Conservation (phyloP, 2,888 invertebrate genomes). For the Brachyopa scutellaris region DNA sequence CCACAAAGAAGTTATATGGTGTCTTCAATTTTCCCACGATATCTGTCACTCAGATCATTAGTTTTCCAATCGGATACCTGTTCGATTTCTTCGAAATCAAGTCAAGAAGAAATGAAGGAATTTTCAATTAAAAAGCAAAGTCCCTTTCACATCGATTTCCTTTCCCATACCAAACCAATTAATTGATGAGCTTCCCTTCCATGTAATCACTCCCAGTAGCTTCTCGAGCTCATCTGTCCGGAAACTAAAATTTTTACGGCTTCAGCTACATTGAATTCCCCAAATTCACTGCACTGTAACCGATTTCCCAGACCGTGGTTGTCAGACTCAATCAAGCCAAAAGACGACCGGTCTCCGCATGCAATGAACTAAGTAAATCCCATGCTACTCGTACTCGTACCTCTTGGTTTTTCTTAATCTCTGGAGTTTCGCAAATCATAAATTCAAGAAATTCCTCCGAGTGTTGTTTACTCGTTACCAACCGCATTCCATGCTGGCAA, state of each 20-base stretch:
- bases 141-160: slow-evolving; percentile 3
- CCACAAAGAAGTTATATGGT: no score
- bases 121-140: slow-evolving; percentile 20
- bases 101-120: slow-evolving; percentile 4
- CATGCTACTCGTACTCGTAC: no score
- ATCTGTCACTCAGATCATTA: not conserved
- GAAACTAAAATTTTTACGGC: slow-evolving; percentile 50
- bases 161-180: not conserved
- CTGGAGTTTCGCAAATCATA: slow-evolving; percentile 58
- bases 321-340: slow-evolving; percentile 40
- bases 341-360: slow-evolving; percentile 15
- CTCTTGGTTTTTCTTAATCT: slow-evolving; percentile 22
- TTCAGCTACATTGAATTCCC: slow-evolving; percentile 48
- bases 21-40: no score
- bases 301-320: slow-evolving; percentile 55
- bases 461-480: slow-evolving; percentile 61
- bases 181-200: not conserved
- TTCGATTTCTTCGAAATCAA: no score
- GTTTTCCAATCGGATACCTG: slow-evolving; percentile 10
- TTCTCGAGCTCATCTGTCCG: slow-evolving; percentile 38
- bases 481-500: slow-evolving; percentile 45
- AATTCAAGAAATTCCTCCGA: slow-evolving; percentile 64
- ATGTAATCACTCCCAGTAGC: not conserved
- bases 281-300: slow-evolving; percentile 61
- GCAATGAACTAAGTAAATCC: no score